These are phyloP conservation scores for Chaitophorus viminalis DNA, from an alignment of 2,888 invertebrate genomes.

Conservation along the genomic window DNA sequence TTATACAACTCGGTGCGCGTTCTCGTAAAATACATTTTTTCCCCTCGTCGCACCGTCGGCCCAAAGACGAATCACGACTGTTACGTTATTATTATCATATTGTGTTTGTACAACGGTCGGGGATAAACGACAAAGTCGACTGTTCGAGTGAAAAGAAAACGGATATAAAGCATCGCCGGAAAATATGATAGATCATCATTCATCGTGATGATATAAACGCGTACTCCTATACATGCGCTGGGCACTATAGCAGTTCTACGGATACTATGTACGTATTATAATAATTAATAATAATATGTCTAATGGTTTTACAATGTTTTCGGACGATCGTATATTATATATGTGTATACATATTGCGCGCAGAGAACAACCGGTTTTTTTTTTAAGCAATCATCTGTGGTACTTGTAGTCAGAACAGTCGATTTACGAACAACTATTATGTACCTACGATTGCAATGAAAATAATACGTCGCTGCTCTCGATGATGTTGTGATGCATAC, in stretches of 20 bases:
- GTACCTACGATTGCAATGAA: not conserved
- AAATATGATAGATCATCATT: too few relatives aligned
- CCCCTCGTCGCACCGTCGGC: not conserved
- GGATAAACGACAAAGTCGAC: too few relatives aligned
- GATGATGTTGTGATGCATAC: not conserved
- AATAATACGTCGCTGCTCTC: not conserved
- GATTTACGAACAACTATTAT: not conserved
- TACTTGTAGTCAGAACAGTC: not conserved
- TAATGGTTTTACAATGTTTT: conserved; percentile 6
- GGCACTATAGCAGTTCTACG: too few relatives aligned
- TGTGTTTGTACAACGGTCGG: too few relatives aligned
- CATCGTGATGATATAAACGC: too few relatives aligned
- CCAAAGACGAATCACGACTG: not conserved
- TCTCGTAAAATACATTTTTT: not conserved
- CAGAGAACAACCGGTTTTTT: not conserved
- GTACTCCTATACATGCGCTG: too few relatives aligned
- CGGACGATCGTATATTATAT: not conserved
- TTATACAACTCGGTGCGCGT: not conserved
- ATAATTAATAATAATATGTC: not conserved
- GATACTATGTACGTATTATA: too few relatives aligned
- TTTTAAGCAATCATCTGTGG: not conserved
- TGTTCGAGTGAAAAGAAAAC: too few relatives aligned
- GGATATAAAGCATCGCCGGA: too few relatives aligned
- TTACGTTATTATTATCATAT: too few relatives aligned
- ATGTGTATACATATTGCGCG: not conserved